These are phyloP conservation scores for Geodia barretti DNA, from an alignment of 37 sponge, comb jelly and placozoan genomes.

Conservation along the genomic window DNA sequence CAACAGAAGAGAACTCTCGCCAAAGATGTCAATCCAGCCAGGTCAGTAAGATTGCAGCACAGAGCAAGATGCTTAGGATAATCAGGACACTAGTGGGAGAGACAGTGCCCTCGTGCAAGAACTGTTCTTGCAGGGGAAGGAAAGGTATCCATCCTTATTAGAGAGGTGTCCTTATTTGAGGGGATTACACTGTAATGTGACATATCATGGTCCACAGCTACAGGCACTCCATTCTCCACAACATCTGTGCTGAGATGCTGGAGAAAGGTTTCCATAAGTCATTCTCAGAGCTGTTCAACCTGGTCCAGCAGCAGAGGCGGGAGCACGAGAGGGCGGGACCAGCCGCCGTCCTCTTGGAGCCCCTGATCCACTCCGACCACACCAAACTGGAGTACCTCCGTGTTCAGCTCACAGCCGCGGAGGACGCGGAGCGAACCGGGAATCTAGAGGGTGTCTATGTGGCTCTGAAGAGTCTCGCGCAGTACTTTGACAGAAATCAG, in stretches of 20 bases:
- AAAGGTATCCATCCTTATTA: too few relatives aligned
- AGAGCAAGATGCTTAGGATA: too few relatives aligned
- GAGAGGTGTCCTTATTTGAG: too few relatives aligned
- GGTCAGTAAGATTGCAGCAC: constrained; percentile 4
- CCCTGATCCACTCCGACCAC: constrained; percentile 64
- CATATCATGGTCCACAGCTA: constrained; percentile 45
- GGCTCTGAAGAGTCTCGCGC: constrained; percentile 64
- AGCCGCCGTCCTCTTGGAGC: constrained; percentile 55
- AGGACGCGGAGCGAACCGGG: constrained; percentile 43
- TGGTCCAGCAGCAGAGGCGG: constrained; percentile 62
- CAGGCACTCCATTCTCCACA: constrained; percentile 74
- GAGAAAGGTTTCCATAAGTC: constrained; percentile 82
- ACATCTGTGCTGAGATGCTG: constrained; percentile 74
- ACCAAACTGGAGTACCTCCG: constrained; percentile 70
- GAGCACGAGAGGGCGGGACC: constrained; percentile 72
- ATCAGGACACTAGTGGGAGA: too few relatives aligned
- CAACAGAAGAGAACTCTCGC: neutral
- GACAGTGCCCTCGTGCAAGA: neutral
- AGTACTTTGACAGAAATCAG: constrained; percentile 75
- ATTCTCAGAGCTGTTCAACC: constrained; percentile 71
- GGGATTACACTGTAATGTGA: neutral
- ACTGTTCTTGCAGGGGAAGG: neutral
- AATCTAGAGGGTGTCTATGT: constrained; percentile 73
- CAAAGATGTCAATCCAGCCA: constrained; percentile 19
- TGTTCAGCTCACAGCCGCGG: constrained; percentile 37